Conservation (phyloP, 2,888 invertebrate genomes). For the Morinoia aosen region DNA sequence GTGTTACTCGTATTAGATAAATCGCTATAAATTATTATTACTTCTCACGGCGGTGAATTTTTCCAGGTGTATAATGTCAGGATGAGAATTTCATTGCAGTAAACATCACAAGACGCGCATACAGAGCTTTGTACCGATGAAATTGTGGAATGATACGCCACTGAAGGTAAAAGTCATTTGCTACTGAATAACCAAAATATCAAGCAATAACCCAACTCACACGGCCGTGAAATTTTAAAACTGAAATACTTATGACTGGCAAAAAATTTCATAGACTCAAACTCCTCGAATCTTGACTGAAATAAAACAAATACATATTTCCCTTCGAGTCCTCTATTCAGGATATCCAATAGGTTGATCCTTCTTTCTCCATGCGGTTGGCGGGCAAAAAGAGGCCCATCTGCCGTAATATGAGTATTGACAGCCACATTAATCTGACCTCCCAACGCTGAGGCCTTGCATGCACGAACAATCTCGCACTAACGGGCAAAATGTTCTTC, state of each 20-base stretch:
- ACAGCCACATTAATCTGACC: background rate
- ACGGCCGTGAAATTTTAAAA: too few relatives aligned
- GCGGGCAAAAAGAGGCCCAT: background rate
- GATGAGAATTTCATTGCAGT: too few relatives aligned
- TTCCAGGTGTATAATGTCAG: too few relatives aligned
- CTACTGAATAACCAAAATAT: too few relatives aligned
- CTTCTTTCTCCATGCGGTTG: background rate
- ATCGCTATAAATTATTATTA: too few relatives aligned
- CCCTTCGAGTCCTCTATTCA: background rate
- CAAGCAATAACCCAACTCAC: too few relatives aligned
- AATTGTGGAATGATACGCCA: too few relatives aligned
- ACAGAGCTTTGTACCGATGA: too few relatives aligned
- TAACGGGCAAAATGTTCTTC: background rate
- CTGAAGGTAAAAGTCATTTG: too few relatives aligned
- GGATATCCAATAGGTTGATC: background rate
- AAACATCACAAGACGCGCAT: too few relatives aligned
- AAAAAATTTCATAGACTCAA: background rate
- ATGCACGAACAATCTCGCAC: background rate
- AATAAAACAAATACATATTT: background rate
- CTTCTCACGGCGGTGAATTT: too few relatives aligned
- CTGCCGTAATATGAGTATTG: background rate
- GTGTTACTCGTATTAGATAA: too few relatives aligned
- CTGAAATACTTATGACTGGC: background rate
- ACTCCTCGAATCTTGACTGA: background rate
- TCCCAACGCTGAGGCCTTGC: background rate